These are phyloP conservation scores for Ectropis grisescens DNA, from an alignment of 1,140 invertebrate genomes.

Conservation along the genomic window DNA sequence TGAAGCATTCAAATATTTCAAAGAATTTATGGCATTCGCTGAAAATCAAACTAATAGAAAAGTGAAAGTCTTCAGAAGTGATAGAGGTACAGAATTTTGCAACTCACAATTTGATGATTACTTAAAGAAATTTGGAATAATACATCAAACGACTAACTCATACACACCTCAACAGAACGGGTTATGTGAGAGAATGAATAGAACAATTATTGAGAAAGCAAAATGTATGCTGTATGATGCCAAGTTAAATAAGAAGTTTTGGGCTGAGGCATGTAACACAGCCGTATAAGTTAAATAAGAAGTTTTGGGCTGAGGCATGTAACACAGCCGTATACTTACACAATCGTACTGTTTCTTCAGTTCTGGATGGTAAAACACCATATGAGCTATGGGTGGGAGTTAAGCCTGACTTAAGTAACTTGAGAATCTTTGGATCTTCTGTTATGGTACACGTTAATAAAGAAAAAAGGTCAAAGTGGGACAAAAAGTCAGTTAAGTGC, in stretches of 20 bases:
- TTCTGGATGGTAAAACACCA: background rate
- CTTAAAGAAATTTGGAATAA: too few relatives aligned
- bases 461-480: too few relatives aligned
- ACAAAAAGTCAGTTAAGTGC: too few relatives aligned
- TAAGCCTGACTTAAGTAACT: background rate
- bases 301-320: background rate
- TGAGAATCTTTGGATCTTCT: background rate
- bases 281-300: background rate
- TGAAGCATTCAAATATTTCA: conserved; percentile 18
- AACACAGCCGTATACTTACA: background rate
- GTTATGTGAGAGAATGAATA: background rate
- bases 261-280: background rate
- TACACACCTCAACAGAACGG: background rate
- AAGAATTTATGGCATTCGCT: conserved; percentile 27
- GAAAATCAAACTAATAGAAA: too few relatives aligned
- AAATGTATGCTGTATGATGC: too few relatives aligned
- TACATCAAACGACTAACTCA: conserved; percentile 22
- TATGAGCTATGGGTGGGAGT: background rate
- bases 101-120: too few relatives aligned
- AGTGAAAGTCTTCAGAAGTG: too few relatives aligned
- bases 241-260: background rate
- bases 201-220: background rate
- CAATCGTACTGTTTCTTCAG: background rate
- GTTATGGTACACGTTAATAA: too few relatives aligned
- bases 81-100: conserved; percentile 41